Base-by-base conservation (phyloP, 2,888 invertebrate species). In the Lasius fuliginosus region DNA sequence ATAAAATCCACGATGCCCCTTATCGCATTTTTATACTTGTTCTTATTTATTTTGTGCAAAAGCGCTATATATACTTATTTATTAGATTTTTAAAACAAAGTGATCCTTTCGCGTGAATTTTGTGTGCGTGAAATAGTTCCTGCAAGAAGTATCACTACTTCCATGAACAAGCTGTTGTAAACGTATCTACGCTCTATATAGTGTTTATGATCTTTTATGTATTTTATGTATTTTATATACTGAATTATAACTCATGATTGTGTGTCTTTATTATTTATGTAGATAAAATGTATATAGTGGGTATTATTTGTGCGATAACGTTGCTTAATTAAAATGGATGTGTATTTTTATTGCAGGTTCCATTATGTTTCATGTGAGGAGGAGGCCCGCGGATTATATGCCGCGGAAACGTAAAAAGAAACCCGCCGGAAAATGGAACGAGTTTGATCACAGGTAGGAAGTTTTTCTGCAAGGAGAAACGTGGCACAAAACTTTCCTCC, bases 281-380 rank as follows among this genome's bases (percentile, higher is more conserved):
- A 40, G 15, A 62, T 30, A 33, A 12, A 53, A 60, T 53, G 15
- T 23, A 30, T 12, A 64, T 49, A 75, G 62, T 9, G 33, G 53
- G 46, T 53, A 3, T 12, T 42, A 5, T 12, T 5, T 46, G 30
- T 8, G 46, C 18, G 30, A 49, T n/a, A 23, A 53, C 49, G 8
- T 53, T n/a, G 27, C 3, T 42, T 3, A 15, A 67, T 33, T 82
- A 67, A 77, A 79, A 27, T 27, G 4, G 2, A 15, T 64, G 18
- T 40, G 8, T 40, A 27, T 42, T 75, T 33, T 86, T 12, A 12
- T 76, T 88, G 53, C 95, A 98, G 99, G 99, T 95, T 98, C 98
- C 93, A 98, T 99, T 94, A 99, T 99, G 98, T 99, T 99, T 95
- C 99, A 99, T 96, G 98, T 99, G 95, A 97, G 99, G 94, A 96